These are phyloP conservation scores for Crioceris asparagi DNA, from an alignment of 2,888 invertebrate species.

Conservation along the genomic window DNA sequence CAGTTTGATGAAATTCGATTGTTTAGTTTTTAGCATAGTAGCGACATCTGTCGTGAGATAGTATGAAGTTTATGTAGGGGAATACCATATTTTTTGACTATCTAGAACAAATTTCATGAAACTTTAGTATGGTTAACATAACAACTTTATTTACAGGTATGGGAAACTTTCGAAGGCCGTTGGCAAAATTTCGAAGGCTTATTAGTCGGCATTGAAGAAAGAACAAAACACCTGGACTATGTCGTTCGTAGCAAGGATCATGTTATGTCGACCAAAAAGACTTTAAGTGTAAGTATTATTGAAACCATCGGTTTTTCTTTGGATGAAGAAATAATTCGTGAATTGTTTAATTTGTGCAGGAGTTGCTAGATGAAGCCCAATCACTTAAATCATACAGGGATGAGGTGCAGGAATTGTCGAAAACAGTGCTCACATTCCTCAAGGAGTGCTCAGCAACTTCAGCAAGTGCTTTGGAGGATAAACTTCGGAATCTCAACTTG, in stretches of 20 bases:
- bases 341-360: slow-evolving; percentile 42
- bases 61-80: too few relatives aligned
- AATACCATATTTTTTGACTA: too few relatives aligned
- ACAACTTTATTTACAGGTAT: slow-evolving; percentile 39
- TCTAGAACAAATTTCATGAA: too few relatives aligned
- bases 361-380: slow-evolving; percentile 61
- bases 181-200: slow-evolving; percentile 60
- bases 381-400: slow-evolving; percentile 56
- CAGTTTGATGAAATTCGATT: too few relatives aligned
- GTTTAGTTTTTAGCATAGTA: too few relatives aligned
- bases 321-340: too few relatives aligned
- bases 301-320: too few relatives aligned
- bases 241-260: slow-evolving; percentile 64
- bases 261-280: slow-evolving; percentile 59
- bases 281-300: slow-evolving; percentile 50
- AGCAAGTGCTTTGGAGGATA: slow-evolving; percentile 56
- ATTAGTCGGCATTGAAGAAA: slow-evolving; percentile 61
- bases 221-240: slow-evolving; percentile 65
- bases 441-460: slow-evolving; percentile 56
- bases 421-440: slow-evolving; percentile 60
- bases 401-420: slow-evolving; percentile 58
- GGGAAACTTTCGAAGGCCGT: slow-evolving; percentile 68
- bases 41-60: too few relatives aligned
- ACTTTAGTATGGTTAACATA: too few relatives aligned
- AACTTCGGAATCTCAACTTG: slow-evolving; percentile 57